phyloP scores from a whole-genome alignment of 1,140 invertebrate species.

The Neodiprion lecontei region DNA sequence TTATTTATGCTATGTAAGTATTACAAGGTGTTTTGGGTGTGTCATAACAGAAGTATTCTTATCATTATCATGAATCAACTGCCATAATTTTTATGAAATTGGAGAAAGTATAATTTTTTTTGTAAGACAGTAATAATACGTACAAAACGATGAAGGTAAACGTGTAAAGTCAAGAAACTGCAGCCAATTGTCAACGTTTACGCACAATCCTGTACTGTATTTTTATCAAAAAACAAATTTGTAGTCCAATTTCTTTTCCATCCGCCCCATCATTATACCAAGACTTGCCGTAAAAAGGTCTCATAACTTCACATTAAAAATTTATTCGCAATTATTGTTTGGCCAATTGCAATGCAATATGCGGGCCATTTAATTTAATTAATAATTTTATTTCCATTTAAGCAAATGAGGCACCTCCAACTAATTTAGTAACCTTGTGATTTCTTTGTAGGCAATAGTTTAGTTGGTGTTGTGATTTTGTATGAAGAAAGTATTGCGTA shows the following conservation, averaged over 20 bases:
- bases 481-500: background rate
- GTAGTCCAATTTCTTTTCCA: background rate
- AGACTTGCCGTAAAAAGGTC: too few species aligned
- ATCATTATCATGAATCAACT: background rate
- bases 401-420: background rate
- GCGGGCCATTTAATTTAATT: too few species aligned
- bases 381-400: background rate
- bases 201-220: background rate
- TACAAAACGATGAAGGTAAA: background rate
- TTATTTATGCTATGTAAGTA: slow-evolving; percentile 16
- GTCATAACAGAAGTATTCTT: background rate
- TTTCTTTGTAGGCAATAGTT: background rate
- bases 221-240: background rate
- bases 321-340: background rate
- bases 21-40: slow-evolving; percentile 13
- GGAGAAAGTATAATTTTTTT: background rate
- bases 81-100: background rate
- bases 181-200: background rate
- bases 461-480: background rate
- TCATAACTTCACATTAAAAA: too few species aligned
- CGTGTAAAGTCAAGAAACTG: background rate
- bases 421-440: slow-evolving; percentile 1
- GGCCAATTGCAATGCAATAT: background rate
- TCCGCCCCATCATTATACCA: too few species aligned
- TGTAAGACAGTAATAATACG: background rate